Evolutionary conservation across 2,888 invertebrate species (phyloP).

Genomic region (Agrotis exclamationis): DNA sequence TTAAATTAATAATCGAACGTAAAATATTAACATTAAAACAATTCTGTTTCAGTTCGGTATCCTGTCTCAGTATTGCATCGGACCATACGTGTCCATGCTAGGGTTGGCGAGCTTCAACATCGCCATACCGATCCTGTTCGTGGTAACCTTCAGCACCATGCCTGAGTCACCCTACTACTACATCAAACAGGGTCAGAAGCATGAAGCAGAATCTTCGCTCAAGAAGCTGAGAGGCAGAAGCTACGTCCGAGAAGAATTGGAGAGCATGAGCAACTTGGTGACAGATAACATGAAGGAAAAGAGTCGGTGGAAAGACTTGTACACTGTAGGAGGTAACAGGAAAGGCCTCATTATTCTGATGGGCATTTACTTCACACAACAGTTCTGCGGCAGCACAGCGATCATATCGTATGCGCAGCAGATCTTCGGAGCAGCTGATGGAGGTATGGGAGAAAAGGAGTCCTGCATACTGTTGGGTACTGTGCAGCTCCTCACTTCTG

Average conservation of each 20-base stretch:
- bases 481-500: conserved; percentile 90
- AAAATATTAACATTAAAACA: not conserved
- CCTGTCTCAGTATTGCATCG: conserved; percentile 91
- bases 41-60: conserved; percentile 89
- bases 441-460: conserved; percentile 85
- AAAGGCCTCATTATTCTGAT: conserved; percentile 91
- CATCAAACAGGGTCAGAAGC: conserved; percentile 86
- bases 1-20: not conserved
- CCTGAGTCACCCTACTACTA: conserved; percentile 93
- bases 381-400: conserved; percentile 92
- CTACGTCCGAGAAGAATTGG: conserved; percentile 90
- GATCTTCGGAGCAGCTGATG: conserved; percentile 91
- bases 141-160: conserved; percentile 91
- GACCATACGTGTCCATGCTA: conserved; percentile 91
- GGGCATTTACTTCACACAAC: conserved; percentile 92
- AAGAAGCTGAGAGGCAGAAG: conserved; percentile 90
- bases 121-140: conserved; percentile 89
- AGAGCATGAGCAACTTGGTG: conserved; percentile 89
- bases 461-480: conserved; percentile 90
- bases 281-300: conserved; percentile 89
- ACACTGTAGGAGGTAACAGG: conserved; percentile 87
- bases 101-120: conserved; percentile 90
- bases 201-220: conserved; percentile 90
- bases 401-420: conserved; percentile 91
- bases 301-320: conserved; percentile 87